Evolutionary conservation across 2,888 invertebrate species (phyloP).

Genomic region (Iphiclides podalirius): DNA sequence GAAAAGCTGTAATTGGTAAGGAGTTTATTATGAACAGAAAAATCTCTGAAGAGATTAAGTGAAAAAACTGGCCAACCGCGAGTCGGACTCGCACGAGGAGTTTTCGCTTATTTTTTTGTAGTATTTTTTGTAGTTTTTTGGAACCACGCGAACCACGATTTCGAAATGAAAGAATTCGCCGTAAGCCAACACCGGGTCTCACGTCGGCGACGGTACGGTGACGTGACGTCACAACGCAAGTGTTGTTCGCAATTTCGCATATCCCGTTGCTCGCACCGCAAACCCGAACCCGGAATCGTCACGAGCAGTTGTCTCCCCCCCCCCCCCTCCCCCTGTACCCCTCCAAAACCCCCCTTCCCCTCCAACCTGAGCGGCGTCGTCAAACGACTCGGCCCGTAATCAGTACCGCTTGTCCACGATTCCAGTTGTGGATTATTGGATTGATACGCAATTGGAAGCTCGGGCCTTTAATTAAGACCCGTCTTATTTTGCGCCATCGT

Average conservation of each 20-base stretch:
- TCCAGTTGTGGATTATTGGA: constrained; percentile 24
- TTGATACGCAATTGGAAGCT: constrained; percentile 14
- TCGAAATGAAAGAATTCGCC: no score
- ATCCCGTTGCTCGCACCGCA: constrained; percentile 1
- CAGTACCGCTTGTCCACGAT: constrained; percentile 41
- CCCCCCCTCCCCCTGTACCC: constrained; percentile 50
- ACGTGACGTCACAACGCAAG: no score
- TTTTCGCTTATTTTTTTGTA: no score
- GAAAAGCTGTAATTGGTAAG: no score
- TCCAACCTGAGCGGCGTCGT: constrained; percentile 26
- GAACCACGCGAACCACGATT: no score
- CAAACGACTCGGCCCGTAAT: constrained; percentile 42
- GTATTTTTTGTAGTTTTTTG: no score
- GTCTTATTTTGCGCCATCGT: constrained; percentile 1
- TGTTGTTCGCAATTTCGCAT: neutral
- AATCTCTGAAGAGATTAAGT: no score
- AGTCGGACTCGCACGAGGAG: no score
- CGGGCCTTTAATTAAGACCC: constrained; percentile 16
- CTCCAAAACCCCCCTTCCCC: constrained; percentile 26
- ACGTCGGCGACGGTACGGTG: no score
- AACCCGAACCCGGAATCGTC: constrained; percentile 43
- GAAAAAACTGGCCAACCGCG: no score
- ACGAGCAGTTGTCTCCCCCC: constrained; percentile 57
- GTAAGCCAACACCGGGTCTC: no score
- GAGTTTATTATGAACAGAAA: no score